Conservation (phyloP, 2,113 vertebrate genomes). For the Macroglossus sobrinus region DNA sequence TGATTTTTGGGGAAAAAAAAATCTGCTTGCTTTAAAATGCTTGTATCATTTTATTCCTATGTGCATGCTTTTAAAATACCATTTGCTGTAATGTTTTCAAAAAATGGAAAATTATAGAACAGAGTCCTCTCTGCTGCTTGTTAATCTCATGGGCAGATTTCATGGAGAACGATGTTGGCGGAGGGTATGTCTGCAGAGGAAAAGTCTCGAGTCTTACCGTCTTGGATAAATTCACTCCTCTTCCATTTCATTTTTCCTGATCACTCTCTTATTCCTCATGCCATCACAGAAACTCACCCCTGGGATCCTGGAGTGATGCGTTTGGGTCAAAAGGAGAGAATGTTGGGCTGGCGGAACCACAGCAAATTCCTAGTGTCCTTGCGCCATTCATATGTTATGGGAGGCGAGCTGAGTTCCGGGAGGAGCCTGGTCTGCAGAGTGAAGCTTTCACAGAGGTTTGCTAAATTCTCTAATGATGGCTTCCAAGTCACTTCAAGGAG, state of each 20-base stretch:
- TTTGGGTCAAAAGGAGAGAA: background rate
- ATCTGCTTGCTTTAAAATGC: background rate
- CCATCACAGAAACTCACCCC: background rate
- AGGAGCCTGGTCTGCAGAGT: background rate
- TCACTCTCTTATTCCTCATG: fast-evolving
- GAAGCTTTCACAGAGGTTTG: background rate
- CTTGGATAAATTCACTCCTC: background rate
- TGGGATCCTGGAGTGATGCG: background rate
- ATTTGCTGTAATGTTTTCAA: background rate
- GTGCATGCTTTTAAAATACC: background rate
- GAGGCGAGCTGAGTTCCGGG: too few species aligned
- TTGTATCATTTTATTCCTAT: background rate
- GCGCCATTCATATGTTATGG: background rate
- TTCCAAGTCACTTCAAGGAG: background rate
- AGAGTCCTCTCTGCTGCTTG: background rate
- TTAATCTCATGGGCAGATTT: background rate
- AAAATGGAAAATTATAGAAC: background rate
- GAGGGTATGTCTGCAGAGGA: background rate
- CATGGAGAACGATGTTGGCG: background rate
- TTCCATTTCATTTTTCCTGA: background rate
- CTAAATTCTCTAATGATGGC: background rate
- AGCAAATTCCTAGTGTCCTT: background rate
- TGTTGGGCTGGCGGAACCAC: background rate
- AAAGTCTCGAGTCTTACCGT: background rate
- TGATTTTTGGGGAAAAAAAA: background rate